phyloP scores from a whole-genome alignment of 2,888 invertebrate genomes.

The Lydus trimaculatus region DNA sequence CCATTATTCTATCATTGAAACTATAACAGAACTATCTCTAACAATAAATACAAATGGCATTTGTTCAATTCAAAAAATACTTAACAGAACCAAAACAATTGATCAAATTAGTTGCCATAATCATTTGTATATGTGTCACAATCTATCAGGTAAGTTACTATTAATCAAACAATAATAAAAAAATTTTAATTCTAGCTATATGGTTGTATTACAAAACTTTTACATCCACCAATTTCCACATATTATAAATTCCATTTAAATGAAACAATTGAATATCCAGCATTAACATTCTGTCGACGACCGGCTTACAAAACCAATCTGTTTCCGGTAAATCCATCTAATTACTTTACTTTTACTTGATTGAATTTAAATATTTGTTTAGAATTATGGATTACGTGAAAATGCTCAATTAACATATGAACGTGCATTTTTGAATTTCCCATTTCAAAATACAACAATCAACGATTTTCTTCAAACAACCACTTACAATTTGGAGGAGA shows the following conservation, averaged over 20 bases:
- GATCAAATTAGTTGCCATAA: conserved; percentile 65
- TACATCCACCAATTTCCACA: conserved; percentile 71
- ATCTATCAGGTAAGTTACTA: conserved; percentile 65
- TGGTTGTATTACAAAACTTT: conserved; percentile 67
- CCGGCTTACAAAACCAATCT: conserved; percentile 69
- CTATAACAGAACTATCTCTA: neutral
- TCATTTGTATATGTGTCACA: conserved; percentile 65
- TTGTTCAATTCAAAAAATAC: conserved; percentile 52
- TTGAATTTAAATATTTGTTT: too few relatives aligned
- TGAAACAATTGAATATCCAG: conserved; percentile 71
- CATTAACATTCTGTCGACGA: conserved; percentile 72
- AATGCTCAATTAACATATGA: conserved; percentile 59
- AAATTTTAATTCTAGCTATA: conserved; percentile 67
- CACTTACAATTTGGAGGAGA: conserved; percentile 67
- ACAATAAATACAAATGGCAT: conserved; percentile 39
- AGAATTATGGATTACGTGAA: conserved; percentile 64
- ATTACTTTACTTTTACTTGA: too few relatives aligned
- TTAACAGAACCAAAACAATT: conserved; percentile 65
- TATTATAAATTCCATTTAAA: conserved; percentile 73
- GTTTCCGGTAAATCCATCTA: conserved; percentile 66
- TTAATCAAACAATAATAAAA: too few relatives aligned
- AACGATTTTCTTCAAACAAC: conserved; percentile 68
- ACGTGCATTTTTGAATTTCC: conserved; percentile 58
- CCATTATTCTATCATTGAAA: neutral
- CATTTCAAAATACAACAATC: conserved; percentile 65